A percentile compares a stretch with the other conserved stretches of the same genome.
Evolutionary conservation across 2,888 invertebrate genomes (phyloP).

Genomic region (Noctua fimbriata): DNA sequence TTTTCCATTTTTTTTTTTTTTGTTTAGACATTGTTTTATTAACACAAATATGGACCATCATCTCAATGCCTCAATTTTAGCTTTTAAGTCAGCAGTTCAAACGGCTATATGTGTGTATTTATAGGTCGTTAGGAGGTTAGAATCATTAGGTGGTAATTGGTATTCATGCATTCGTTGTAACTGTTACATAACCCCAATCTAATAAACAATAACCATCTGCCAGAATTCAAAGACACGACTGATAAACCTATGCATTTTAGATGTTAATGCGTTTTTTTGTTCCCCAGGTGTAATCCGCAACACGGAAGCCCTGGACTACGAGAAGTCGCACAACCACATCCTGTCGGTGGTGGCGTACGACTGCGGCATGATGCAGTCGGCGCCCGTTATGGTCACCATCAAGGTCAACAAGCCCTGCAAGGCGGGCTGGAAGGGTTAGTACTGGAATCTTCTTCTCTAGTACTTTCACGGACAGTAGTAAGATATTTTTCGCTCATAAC

Average conservation of each 20-base stretch:
- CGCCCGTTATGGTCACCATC: constrained; percentile 98
- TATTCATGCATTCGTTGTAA: no score
- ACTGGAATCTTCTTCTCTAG: not conserved
- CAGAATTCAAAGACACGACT: not conserved
- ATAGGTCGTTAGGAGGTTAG: not conserved
- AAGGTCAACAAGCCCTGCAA: constrained; percentile 96
- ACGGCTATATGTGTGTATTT: not conserved
- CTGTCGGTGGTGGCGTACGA: constrained; percentile 99
- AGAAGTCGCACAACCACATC: constrained; percentile 98
- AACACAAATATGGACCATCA: not conserved
- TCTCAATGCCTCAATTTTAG: not conserved
- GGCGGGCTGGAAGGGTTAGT: constrained; percentile 93
- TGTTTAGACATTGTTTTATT: not conserved
- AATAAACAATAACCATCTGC: not conserved
- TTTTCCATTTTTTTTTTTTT: not conserved
- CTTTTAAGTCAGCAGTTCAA: not conserved
- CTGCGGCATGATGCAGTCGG: constrained; percentile 98
- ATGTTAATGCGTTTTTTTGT: not conserved
- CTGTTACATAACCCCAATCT: no score
- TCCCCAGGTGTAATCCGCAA: constrained; percentile 95
- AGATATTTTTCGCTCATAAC: not conserved
- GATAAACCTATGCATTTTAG: not conserved
- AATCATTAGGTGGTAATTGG: no score
- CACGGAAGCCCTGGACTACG: constrained; percentile 97
- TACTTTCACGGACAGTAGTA: not conserved